phyloP scores from a whole-genome alignment of 2,888 invertebrate species.

The Heliconius ethilla region DNA sequence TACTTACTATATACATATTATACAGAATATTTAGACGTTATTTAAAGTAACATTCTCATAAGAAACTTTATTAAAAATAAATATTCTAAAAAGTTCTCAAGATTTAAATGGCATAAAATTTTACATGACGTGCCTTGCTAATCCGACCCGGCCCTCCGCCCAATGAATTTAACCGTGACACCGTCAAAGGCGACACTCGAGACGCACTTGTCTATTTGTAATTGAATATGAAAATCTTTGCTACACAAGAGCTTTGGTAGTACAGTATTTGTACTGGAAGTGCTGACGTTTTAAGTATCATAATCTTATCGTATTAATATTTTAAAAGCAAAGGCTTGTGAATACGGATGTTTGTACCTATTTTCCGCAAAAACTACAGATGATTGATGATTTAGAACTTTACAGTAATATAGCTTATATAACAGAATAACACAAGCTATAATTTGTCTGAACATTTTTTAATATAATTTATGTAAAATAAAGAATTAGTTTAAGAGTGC shows the following conservation, averaged over 20 bases:
- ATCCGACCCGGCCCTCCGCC: constrained; percentile 49
- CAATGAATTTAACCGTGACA: constrained; percentile 71
- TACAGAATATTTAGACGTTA: too few relatives aligned
- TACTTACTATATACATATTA: too few relatives aligned
- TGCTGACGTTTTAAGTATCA: background rate
- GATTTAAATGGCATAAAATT: constrained; percentile 37
- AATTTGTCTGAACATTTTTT: too few relatives aligned
- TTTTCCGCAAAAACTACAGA: too few relatives aligned
- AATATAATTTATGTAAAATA: too few relatives aligned
- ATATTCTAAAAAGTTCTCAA: constrained; percentile 27
- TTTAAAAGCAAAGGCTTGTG: too few relatives aligned
- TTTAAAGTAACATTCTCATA: constrained; percentile 3
- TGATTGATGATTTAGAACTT: too few relatives aligned
- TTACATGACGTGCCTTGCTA: constrained; percentile 41
- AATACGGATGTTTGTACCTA: too few relatives aligned
- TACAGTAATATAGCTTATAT: too few relatives aligned
- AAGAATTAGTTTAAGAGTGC: too few relatives aligned
- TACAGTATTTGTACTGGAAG: constrained; percentile 43
- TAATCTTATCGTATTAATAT: too few relatives aligned
- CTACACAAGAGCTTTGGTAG: constrained; percentile 57
- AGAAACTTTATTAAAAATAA: constrained; percentile 10
- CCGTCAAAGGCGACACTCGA: constrained; percentile 74
- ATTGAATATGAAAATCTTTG: constrained; percentile 81
- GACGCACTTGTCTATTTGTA: constrained; percentile 80
- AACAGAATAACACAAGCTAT: too few relatives aligned